Evolutionary conservation across 2,888 invertebrate species (phyloP).

Genomic region (Heliconius sara): DNA sequence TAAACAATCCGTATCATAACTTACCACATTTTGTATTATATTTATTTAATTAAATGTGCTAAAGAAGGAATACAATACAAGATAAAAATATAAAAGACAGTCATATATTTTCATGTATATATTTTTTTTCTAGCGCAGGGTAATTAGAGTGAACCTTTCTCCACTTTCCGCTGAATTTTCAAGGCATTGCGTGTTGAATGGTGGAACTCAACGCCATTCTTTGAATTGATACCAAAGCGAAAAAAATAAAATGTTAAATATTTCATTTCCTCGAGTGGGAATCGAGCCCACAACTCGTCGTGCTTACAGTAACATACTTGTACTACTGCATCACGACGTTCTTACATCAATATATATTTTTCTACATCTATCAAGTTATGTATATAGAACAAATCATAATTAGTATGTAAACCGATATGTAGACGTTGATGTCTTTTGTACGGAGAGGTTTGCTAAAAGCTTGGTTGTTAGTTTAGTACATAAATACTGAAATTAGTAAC

Average conservation of each 20-base stretch:
- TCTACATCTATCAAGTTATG: not conserved
- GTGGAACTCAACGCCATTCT: too few relatives aligned
- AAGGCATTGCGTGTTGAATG: too few relatives aligned
- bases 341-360: not conserved
- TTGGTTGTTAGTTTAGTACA: conserved; percentile 23
- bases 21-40: conserved; percentile 51
- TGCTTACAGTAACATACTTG: too few relatives aligned
- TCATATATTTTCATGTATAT: not conserved
- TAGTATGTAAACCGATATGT: not conserved
- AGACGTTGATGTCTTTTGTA: conserved; percentile 75
- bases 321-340: too few relatives aligned
- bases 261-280: not conserved
- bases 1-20: conserved; percentile 55
- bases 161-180: too few relatives aligned
- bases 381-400: not conserved
- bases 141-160: too few relatives aligned
- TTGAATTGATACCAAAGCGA: too few relatives aligned
- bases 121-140: not conserved
- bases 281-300: too few relatives aligned
- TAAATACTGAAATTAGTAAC: conserved; percentile 31
- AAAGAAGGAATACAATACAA: conserved; percentile 33
- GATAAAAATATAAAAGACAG: conserved; percentile 16
- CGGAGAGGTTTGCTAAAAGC: conserved; percentile 24
- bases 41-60: conserved; percentile 53
- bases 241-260: not conserved